Evolutionary conservation across 2,113 vertebrate species (phyloP), one percentile per base, ranked within the genome.

Genomic region (Lutjanus erythropterus): DNA sequence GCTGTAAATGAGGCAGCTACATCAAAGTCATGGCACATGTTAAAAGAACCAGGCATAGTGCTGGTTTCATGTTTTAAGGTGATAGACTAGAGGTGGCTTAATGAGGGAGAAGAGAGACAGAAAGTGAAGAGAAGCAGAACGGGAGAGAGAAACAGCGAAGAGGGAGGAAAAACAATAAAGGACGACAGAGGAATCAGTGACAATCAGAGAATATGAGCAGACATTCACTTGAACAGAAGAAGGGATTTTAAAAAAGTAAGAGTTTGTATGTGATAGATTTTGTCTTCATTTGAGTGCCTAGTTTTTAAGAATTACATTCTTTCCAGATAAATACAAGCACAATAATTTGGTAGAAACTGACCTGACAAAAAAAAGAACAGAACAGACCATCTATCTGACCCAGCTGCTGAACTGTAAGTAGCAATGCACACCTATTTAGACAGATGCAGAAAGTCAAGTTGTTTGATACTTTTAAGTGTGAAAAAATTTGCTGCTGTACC

Each of bases 21-120:
- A 88, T 90, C 83, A 87, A 86, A 88, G 89, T 71, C 16, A 3
- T 53, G 75, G 73, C 80, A 87, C 59, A 75, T 84, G 85, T 82
- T 73, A 74, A 78, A 80, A 83, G 82, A 86, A 58, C 15, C 59
- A 44, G 49, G 49, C 56, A 72, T 74, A 78, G 58, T 29, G 27
- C 42, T 71, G 76, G 68, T 80, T 81, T 80, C 49, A 73, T 75
- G 69, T 78, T 60, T 69, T 81, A 75, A 78, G 33, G 42, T 80
- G 82, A 87, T 59, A 49, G 68, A 78, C 56, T 18, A 69, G 61
- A 80, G 73, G 61, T 18, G 55, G 56, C 16, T 71, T 80, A 80
- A 82, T 78, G 60, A 78, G 80, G 39, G 62, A 50, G 49, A 52
- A 41, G 21, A 76, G 58, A 75, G 31, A 39, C 11, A 41, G 14